A percentile compares a stretch with the other conserved stretches of the same genome.
phyloP scores from a whole-genome alignment of 1,140 invertebrate species.

The Manduca sexta region DNA sequence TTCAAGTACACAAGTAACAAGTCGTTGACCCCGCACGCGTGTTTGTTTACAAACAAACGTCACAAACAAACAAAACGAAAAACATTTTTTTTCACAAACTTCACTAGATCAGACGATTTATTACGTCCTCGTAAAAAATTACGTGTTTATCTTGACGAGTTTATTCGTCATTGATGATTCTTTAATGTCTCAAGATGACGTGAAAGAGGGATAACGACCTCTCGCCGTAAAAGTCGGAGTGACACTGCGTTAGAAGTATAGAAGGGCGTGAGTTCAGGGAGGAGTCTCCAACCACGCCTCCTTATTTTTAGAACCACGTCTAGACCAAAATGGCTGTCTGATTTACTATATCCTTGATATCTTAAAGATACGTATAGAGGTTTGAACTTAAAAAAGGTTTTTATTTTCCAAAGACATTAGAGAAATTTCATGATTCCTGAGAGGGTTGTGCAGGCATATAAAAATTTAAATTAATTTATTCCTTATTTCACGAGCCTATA shows the following conservation, averaged over 20 bases:
- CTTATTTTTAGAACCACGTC: not conserved
- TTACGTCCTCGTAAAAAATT: not conserved
- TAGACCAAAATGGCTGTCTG: too few relatives aligned
- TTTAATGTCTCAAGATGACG: not conserved
- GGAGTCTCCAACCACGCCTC: conserved; percentile 8
- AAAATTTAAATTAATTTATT: too few relatives aligned
- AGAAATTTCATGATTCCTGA: too few relatives aligned
- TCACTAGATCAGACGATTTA: not conserved
- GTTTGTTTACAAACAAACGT: conserved; percentile 41
- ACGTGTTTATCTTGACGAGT: not conserved
- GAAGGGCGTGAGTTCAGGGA: conserved; percentile 1
- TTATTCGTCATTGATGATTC: not conserved
- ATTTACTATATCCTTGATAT: not conserved
- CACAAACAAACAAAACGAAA: conserved; percentile 12
- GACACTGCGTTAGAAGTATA: not conserved
- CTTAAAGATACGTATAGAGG: too few relatives aligned
- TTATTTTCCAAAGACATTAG: too few relatives aligned
- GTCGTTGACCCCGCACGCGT: conserved; percentile 3
- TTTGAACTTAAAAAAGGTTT: too few relatives aligned
- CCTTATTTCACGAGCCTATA: too few relatives aligned
- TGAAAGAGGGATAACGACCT: not conserved
- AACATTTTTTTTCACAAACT: not conserved
- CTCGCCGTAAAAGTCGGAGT: not conserved
- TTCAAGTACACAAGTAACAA: too few relatives aligned
- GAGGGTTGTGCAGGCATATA: too few relatives aligned